Conservation (phyloP, 2,888 invertebrate species). For the Trissolcus brochymenae region DNA sequence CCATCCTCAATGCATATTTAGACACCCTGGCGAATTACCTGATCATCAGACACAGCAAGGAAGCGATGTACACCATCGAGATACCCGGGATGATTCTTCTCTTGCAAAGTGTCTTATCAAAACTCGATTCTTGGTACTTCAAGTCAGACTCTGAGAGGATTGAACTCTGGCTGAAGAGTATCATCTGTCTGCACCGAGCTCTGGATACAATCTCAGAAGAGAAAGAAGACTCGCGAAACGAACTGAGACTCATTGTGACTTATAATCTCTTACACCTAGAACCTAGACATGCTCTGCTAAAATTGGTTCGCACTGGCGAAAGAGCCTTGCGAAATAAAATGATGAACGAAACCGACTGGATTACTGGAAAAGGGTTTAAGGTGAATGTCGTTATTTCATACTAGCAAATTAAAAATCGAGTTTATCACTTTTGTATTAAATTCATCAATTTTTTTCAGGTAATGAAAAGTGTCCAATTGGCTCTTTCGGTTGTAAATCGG, state of each 20-base stretch:
- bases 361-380: constrained; percentile 73
- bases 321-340: constrained; percentile 71
- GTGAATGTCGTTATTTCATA: constrained; percentile 42
- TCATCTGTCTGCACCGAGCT: constrained; percentile 73
- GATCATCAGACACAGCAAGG: constrained; percentile 68
- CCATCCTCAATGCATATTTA: constrained; percentile 72
- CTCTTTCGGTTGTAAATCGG: constrained; percentile 73
- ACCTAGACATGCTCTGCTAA: constrained; percentile 73
- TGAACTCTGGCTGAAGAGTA: constrained; percentile 72
- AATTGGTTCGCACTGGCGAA: constrained; percentile 73
- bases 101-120: constrained; percentile 73
- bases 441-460: constrained; percentile 32
- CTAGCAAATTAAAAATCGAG: not conserved
- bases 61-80: constrained; percentile 72
- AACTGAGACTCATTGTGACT: constrained; percentile 71
- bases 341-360: constrained; percentile 75
- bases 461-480: constrained; percentile 73
- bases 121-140: constrained; percentile 75
- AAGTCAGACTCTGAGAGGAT: constrained; percentile 70
- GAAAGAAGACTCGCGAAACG: constrained; percentile 70
- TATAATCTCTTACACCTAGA: constrained; percentile 73
- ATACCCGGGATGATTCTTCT: constrained; percentile 75
- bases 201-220: constrained; percentile 65
- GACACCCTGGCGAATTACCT: constrained; percentile 72
- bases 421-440: not conserved